phyloP scores from a whole-genome alignment of 2,888 invertebrate genomes.

The Sinopyrophorus schimmeli region DNA sequence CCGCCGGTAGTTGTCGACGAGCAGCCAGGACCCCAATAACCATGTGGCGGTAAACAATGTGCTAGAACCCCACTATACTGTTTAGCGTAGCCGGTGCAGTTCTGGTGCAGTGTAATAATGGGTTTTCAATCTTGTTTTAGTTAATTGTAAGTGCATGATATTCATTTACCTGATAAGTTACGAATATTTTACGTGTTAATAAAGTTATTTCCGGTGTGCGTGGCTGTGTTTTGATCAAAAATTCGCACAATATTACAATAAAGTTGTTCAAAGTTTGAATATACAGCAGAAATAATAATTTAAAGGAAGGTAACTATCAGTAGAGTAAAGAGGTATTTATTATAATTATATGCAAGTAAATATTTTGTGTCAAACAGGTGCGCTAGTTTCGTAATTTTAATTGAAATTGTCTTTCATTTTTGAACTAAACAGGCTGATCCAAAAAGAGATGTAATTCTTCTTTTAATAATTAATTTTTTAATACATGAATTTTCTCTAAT shows the following conservation, averaged over 20 bases:
- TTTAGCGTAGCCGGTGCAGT: slow-evolving; percentile 15
- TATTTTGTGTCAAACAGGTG: too few relatives aligned
- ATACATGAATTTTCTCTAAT: too few relatives aligned
- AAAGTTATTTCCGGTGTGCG: background rate
- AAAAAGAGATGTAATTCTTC: too few relatives aligned
- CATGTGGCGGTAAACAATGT: slow-evolving; percentile 29
- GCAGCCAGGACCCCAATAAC: slow-evolving; percentile 30
- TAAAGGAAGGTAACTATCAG: too few relatives aligned
- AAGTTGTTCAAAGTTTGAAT: background rate
- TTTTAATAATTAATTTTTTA: too few relatives aligned
- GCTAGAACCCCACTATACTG: slow-evolving; percentile 22
- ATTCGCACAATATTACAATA: background rate
- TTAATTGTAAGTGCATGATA: slow-evolving; percentile 15
- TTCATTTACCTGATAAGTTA: slow-evolving; percentile 5
- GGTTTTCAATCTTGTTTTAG: slow-evolving; percentile 11
- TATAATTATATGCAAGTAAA: too few relatives aligned
- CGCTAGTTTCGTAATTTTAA: too few relatives aligned
- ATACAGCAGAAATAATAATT: too few relatives aligned
- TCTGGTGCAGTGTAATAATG: slow-evolving; percentile 19
- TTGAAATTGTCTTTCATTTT: too few relatives aligned
- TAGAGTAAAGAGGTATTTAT: too few relatives aligned
- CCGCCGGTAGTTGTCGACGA: slow-evolving; percentile 35
- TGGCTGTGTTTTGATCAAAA: background rate
- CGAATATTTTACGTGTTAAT: background rate
- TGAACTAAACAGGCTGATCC: too few relatives aligned